Evolutionary conservation across 2,113 vertebrate genomes (phyloP).

Genomic region (Delphinus delphis): DNA sequence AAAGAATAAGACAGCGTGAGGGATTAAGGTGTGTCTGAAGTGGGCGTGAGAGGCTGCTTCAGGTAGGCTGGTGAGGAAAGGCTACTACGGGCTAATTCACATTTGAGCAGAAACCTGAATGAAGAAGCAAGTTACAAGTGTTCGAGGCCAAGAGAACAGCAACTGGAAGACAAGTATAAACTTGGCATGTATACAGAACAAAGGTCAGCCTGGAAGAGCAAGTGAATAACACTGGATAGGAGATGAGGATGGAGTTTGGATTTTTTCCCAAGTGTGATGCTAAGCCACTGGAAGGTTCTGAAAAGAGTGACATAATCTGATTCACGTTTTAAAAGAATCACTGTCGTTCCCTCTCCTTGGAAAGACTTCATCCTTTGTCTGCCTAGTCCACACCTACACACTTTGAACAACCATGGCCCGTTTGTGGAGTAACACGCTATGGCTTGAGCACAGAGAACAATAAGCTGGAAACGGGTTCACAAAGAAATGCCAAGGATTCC

Average conservation of each 20-base stretch:
- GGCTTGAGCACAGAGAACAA: neutral
- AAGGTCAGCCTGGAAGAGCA: neutral
- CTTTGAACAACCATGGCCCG: neutral
- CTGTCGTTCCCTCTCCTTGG: neutral
- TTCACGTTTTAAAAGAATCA: neutral
- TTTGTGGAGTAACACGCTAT: neutral
- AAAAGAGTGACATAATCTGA: neutral
- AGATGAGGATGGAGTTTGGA: neutral
- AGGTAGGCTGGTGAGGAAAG: neutral
- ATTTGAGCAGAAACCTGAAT: neutral
- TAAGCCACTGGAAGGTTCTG: neutral
- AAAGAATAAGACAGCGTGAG: neutral
- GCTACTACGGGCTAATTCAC: neutral
- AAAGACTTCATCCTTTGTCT: neutral
- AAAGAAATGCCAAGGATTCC: neutral
- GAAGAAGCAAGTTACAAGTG: neutral
- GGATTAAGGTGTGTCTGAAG: neutral
- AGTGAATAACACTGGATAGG: neutral
- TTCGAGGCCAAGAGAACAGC: neutral
- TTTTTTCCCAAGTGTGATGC: neutral
- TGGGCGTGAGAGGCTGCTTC: neutral
- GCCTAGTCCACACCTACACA: neutral
- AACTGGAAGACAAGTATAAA: neutral
- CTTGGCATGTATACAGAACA: neutral
- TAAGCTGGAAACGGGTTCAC: neutral